Evolutionary conservation across 2,113 vertebrate genomes (phyloP).

Genomic region (Archocentrus centrarchus): DNA sequence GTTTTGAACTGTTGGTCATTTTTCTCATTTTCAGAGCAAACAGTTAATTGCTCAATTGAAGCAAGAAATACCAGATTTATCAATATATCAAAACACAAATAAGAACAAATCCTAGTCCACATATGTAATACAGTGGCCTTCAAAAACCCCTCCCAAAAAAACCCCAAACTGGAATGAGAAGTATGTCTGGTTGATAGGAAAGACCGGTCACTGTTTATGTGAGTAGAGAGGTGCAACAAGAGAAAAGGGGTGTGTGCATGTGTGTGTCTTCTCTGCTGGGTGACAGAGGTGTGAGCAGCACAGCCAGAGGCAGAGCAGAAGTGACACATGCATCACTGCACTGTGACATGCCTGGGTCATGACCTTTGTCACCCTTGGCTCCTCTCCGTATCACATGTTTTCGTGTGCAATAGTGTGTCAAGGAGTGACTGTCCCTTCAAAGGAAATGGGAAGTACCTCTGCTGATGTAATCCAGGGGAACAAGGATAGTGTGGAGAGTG

Average conservation of each 20-base stretch:
- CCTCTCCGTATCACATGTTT: constrained; percentile 23
- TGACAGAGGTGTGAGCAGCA: constrained; percentile 75
- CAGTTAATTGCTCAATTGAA: neutral
- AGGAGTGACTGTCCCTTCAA: constrained; percentile 47
- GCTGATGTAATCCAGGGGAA: constrained; percentile 70
- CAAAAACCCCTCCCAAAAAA: neutral
- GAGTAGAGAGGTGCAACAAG: constrained; percentile 19
- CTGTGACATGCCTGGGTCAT: constrained; percentile 80
- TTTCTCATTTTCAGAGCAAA: neutral
- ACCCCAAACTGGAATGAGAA: neutral
- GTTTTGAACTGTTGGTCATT: neutral
- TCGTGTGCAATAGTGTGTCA: constrained; percentile 46
- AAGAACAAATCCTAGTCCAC: neutral
- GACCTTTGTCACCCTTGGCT: constrained; percentile 42
- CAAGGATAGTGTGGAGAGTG: constrained; percentile 84
- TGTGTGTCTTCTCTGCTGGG: constrained; percentile 38
- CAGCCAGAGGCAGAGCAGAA: constrained; percentile 71
- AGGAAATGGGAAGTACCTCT: constrained; percentile 72
- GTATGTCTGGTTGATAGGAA: constrained; percentile 14
- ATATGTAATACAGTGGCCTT: neutral
- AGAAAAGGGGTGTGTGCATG: constrained; percentile 1
- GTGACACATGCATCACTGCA: constrained; percentile 87
- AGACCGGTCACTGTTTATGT: constrained; percentile 19
- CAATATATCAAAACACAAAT: neutral
- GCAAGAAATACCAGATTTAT: neutral